A percentile compares a stretch with the other conserved stretches of the same genome.
phyloP scores from a whole-genome alignment of 2,113 vertebrate species.

The Aix galericulata region DNA sequence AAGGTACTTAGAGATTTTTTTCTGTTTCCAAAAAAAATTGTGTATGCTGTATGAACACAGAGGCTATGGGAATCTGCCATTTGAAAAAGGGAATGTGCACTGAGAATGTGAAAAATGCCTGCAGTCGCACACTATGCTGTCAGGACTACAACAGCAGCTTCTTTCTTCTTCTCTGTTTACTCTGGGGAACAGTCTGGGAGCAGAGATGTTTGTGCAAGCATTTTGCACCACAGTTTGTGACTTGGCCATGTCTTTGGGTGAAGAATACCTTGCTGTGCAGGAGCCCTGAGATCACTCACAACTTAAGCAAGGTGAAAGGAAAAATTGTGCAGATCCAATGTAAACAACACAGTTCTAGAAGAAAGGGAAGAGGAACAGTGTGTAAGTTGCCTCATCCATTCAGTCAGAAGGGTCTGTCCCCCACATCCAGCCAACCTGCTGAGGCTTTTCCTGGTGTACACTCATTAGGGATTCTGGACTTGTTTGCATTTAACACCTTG shows the following conservation, averaged over 20 bases:
- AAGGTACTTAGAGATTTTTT: neutral
- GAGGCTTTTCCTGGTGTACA: neutral
- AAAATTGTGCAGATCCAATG: neutral
- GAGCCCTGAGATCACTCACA: neutral
- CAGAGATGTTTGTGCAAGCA: fast-evolving
- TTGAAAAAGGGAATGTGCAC: neutral
- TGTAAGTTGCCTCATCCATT: fast-evolving
- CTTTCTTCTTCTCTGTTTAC: neutral
- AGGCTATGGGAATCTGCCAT: neutral
- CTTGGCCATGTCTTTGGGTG: neutral
- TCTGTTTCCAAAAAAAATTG: neutral
- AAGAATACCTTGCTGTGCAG: neutral
- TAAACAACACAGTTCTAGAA: neutral
- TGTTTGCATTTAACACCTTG: neutral
- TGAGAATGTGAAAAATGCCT: neutral
- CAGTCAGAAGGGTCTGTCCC: neutral
- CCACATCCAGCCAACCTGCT: fast-evolving
- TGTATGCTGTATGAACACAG: neutral
- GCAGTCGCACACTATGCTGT: fast-evolving
- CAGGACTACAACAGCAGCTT: neutral
- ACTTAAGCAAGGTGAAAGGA: neutral
- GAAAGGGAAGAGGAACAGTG: neutral
- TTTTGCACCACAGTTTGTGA: neutral
- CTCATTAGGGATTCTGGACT: neutral
- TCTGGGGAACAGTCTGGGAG: neutral